Percentiles rank a stretch among this genome's conserved stretches.
Evolutionary conservation across 2,113 vertebrate species (phyloP).

Genomic region (Xyrauchen texanus): DNA sequence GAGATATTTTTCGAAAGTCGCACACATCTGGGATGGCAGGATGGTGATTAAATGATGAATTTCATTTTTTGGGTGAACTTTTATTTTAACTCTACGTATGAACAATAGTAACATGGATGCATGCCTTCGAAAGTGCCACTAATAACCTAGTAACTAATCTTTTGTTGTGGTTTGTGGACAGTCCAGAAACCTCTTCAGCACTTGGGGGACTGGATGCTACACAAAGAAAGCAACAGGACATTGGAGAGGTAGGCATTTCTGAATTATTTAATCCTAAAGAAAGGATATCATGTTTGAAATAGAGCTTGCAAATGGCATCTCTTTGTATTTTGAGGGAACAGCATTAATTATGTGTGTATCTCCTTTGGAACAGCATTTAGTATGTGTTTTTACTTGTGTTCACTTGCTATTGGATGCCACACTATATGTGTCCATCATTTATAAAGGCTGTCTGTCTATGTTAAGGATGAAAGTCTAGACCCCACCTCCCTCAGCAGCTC

Average conservation of each 20-base stretch:
- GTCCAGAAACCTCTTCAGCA: slow-evolving; percentile 77
- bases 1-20: no score
- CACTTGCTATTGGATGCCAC: not conserved
- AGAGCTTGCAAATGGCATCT: not conserved
- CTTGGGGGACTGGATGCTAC: slow-evolving; percentile 72
- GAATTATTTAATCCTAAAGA: slow-evolving; percentile 8
- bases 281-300: not conserved
- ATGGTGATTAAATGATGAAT: no score
- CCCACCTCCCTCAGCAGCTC: slow-evolving; percentile 70
- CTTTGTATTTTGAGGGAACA: not conserved
- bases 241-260: slow-evolving; percentile 76
- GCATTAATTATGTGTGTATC: not conserved
- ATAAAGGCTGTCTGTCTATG: slow-evolving; percentile 54
- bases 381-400: not conserved
- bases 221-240: slow-evolving; percentile 75
- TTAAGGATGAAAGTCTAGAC: slow-evolving; percentile 71
- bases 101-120: no score
- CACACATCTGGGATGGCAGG: no score
- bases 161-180: slow-evolving; percentile 72
- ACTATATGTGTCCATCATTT: slow-evolving; percentile 27
- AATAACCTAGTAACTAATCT: no score
- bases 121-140: no score
- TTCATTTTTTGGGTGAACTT: no score
- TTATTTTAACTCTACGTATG: no score
- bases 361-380: not conserved